phyloP scores from a whole-genome alignment of 2,113 vertebrate genomes.

The Vanacampus margaritifer region DNA sequence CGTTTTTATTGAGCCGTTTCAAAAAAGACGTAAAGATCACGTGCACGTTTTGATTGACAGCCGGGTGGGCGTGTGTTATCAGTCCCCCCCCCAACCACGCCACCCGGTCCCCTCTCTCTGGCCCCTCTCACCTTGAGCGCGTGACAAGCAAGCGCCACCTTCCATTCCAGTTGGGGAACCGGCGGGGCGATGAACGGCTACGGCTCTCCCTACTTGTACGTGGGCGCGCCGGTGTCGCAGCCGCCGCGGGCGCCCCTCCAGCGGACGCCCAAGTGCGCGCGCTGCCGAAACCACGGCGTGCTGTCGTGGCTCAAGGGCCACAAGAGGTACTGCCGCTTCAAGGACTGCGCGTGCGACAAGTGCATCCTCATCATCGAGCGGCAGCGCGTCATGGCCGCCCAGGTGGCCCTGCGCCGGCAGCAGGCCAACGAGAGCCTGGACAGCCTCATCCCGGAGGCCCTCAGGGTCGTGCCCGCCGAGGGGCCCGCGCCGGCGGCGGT shows the following conservation, averaged over 20 bases:
- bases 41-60: background rate
- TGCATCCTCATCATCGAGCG: conserved; percentile 97
- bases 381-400: conserved; percentile 95
- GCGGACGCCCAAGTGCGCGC: conserved; percentile 93
- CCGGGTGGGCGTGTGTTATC: background rate
- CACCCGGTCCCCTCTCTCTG: background rate
- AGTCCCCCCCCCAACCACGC: background rate
- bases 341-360: conserved; percentile 96
- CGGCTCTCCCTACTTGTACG: conserved; percentile 92
- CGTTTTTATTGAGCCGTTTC: no score
- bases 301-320: conserved; percentile 96
- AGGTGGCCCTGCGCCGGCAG: conserved; percentile 90
- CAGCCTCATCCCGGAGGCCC: conserved; percentile 88
- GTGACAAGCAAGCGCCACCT: no score
- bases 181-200: conserved; percentile 83
- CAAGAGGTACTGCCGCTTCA: conserved; percentile 96
- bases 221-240: conserved; percentile 90
- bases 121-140: background rate
- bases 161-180: no score
- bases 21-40: no score
- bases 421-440: conserved; percentile 95
- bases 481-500: conserved; percentile 14
- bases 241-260: conserved; percentile 87
- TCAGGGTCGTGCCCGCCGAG: conserved; percentile 74
- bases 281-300: conserved; percentile 94